Evolutionary conservation across 2,888 invertebrate genomes (phyloP).

Genomic region (Cyclophora punctaria): DNA sequence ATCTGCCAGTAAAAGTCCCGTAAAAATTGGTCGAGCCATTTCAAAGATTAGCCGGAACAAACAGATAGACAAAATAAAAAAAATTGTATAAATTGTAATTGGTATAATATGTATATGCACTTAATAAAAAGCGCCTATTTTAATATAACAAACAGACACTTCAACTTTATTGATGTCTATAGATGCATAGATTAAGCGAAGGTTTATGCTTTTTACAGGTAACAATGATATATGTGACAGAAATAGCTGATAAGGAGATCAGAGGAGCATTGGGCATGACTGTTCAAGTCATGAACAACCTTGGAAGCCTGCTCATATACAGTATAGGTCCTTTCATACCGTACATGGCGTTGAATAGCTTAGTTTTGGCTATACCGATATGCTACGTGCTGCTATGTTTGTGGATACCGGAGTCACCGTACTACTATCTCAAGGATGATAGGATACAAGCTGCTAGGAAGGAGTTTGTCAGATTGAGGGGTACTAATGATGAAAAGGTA

Average conservation of each 20-base stretch:
- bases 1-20: no score
- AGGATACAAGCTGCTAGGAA: slow-evolving; percentile 59
- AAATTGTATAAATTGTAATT: no score
- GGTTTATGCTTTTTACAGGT: slow-evolving; percentile 42
- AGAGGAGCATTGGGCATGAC: slow-evolving; percentile 65
- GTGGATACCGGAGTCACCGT: slow-evolving; percentile 78
- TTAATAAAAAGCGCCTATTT: no score
- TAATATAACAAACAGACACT: no score
- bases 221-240: slow-evolving; percentile 68
- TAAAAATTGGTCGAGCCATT: no score
- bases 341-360: slow-evolving; percentile 55
- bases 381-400: slow-evolving; percentile 61
- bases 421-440: slow-evolving; percentile 73
- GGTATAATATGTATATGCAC: no score
- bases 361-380: slow-evolving; percentile 62
- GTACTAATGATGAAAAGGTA: slow-evolving; percentile 58
- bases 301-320: slow-evolving; percentile 60
- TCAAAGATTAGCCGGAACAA: no score
- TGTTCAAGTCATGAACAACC: slow-evolving; percentile 64
- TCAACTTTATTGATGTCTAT: no score
- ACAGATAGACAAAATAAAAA: no score
- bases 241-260: slow-evolving; percentile 70
- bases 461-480: slow-evolving; percentile 57
- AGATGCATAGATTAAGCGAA: no score
- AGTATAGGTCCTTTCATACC: slow-evolving; percentile 67